Percentiles rank a stretch among this genome's conserved stretches.
Conservation (phyloP, 1,140 invertebrate genomes). For the Drosophila bocqueti region DNA sequence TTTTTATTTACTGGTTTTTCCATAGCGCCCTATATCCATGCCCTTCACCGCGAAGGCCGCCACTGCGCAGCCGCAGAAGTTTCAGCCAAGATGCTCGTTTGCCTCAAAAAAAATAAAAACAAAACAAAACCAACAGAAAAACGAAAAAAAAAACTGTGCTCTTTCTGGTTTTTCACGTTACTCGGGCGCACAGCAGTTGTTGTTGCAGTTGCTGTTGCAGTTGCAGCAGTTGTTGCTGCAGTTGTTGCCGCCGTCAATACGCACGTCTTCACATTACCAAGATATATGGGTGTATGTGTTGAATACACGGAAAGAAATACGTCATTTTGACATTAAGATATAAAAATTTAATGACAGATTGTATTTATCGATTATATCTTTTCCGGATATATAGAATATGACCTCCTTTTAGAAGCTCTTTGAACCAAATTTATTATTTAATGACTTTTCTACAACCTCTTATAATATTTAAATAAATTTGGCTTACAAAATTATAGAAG, state of each 20-base stretch:
- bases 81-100: constrained; percentile 49
- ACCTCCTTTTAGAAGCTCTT: neutral
- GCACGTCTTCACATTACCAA: constrained; percentile 71
- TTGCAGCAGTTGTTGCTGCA: constrained; percentile 43
- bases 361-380: neutral
- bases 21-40: constrained; percentile 41
- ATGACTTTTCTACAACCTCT: neutral
- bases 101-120: constrained; percentile 44
- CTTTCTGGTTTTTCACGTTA: constrained; percentile 81
- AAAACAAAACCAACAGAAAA: too few relatives aligned
- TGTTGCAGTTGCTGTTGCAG: constrained; percentile 47
- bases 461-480: neutral
- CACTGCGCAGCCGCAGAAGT: constrained; percentile 38
- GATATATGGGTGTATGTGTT: constrained; percentile 24
- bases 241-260: constrained; percentile 57
- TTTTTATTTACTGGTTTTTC: constrained; percentile 12
- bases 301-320: neutral
- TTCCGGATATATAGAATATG: neutral
- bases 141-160: constrained; percentile 76
- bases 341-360: neutral
- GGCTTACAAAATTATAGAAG: too few relatives aligned
- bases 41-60: constrained; percentile 61
- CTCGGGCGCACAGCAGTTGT: constrained; percentile 47
- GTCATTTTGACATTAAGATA: neutral
- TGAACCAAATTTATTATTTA: neutral